Evolutionary conservation across 1,140 invertebrate species (phyloP), one percentile per base, ranked within the genome.

Genomic region (Pseudobourletiella spinata): DNA sequence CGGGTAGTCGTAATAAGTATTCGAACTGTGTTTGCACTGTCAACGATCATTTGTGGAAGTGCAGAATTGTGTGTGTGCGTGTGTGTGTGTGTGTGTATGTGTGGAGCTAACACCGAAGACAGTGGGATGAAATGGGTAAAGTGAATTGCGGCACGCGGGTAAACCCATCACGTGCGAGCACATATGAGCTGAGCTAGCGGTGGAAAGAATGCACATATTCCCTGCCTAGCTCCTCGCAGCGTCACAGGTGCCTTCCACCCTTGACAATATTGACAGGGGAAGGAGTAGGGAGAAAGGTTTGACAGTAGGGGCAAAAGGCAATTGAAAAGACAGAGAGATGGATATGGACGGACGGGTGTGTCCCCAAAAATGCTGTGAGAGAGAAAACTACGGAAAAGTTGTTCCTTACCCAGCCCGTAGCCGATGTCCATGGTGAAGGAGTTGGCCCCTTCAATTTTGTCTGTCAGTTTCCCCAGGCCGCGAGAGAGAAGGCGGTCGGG

Each of bases 401-500:
- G 44, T 18, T 24, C 32, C 43, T 65, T 42, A 66, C 68, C 68
- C 2, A 67, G 55, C 3, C 68, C 68, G 39, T 59, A 67, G 32
- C 63, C 68, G 25, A 70, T 67, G 57, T 70, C 68, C 68, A 70
- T 70, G 0, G 65, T 67, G 46, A 70, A 70, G 2, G 63, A 63
- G 16, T 56, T 65, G 0, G 59, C 63, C 22, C 68, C 68, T 50
- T 63, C 60, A 59, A 70, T 67, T 58, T 57, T 65, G 42, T 70
- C 68, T 46, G 63, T 63, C 39, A 70, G 43, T 44, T 70, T 59
- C 8, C 68, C 68, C 32, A 70, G 29, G 26, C 68, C 68, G 30
- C 35, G 44, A 20, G 63, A 51, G 46, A 69, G 26, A 1, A 56
- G 29, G 6, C 28, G 42, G 18, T 65, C 39, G 3, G 2, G 30